These are phyloP conservation scores for Troides aeacus DNA, from an alignment of 2,888 invertebrate genomes.

Conservation along the genomic window DNA sequence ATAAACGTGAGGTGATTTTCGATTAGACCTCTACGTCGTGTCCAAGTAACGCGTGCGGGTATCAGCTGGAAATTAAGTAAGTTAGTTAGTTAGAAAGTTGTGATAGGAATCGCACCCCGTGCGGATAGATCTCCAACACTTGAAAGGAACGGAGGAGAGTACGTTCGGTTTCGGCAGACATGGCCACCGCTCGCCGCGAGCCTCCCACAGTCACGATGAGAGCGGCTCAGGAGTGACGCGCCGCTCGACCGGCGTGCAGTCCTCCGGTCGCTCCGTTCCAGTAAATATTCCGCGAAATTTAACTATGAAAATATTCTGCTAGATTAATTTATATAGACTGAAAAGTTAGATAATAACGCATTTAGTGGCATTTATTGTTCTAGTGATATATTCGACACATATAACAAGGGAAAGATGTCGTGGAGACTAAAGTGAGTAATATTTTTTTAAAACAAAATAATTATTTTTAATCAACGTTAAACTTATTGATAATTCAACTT, in stretches of 20 bases:
- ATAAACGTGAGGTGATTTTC: constrained; percentile 23
- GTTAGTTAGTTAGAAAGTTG: constrained; percentile 29
- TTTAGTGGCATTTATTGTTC: constrained; percentile 6
- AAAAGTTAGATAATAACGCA: neutral
- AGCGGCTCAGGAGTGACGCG: constrained; percentile 55
- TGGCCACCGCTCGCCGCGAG: constrained; percentile 1
- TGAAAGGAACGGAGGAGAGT: constrained; percentile 1
- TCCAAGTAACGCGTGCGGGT: constrained; percentile 5
- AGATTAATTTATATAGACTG: too few species aligned
- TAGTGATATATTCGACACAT: constrained; percentile 10
- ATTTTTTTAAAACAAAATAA: too few species aligned
- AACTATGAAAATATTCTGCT: constrained; percentile 2
- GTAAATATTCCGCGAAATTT: constrained; percentile 46
- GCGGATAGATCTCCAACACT: constrained; percentile 3
- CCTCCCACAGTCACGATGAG: constrained; percentile 52
- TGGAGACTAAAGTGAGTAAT: too few species aligned
- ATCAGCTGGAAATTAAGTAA: constrained; percentile 27
- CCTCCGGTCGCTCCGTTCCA: constrained; percentile 39
- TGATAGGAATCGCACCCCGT: constrained; percentile 21
- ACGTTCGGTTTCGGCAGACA: constrained; percentile 12
- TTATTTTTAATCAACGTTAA: too few species aligned
- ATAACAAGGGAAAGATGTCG: too few species aligned
- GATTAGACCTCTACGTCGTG: constrained; percentile 18
- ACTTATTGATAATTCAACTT: too few species aligned
- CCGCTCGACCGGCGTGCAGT: constrained; percentile 39